Percentiles rank a stretch among this genome's conserved stretches.
These are phyloP conservation scores for Aptenodytes forsteri DNA, from an alignment of 2,113 vertebrate genomes.

Conservation along the genomic window DNA sequence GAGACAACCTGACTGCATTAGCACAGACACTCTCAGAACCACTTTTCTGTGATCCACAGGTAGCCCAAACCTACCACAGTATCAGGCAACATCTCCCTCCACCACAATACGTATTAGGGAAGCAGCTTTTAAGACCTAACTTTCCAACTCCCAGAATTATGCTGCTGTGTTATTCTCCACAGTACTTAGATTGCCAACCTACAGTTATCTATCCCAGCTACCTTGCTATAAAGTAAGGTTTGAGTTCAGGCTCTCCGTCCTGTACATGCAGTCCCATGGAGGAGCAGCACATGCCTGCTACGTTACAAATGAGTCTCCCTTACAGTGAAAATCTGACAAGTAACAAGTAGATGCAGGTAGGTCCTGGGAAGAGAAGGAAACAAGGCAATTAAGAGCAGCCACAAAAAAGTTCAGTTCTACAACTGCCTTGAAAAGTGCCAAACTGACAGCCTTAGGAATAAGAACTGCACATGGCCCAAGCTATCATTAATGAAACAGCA, in stretches of 20 bases:
- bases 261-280: rapidly evolving
- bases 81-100: background rate
- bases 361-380: background rate
- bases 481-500: background rate
- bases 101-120: background rate
- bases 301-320: background rate
- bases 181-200: background rate
- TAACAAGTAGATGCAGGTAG: background rate
- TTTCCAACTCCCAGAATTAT: background rate
- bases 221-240: background rate
- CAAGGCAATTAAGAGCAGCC: background rate
- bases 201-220: background rate
- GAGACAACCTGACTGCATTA: background rate
- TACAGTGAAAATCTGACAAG: background rate
- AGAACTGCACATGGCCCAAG: background rate
- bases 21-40: background rate
- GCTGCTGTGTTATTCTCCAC: background rate
- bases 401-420: background rate
- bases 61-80: background rate
- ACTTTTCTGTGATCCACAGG: background rate
- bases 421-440: background rate
- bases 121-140: background rate
- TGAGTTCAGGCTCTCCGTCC: background rate
- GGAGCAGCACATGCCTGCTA: background rate
- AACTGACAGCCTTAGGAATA: background rate